Percentiles rank a stretch among this genome's conserved stretches.
Evolutionary conservation across 2,113 vertebrate species (phyloP).

Genomic region (Clarias macrocephalus): DNA sequence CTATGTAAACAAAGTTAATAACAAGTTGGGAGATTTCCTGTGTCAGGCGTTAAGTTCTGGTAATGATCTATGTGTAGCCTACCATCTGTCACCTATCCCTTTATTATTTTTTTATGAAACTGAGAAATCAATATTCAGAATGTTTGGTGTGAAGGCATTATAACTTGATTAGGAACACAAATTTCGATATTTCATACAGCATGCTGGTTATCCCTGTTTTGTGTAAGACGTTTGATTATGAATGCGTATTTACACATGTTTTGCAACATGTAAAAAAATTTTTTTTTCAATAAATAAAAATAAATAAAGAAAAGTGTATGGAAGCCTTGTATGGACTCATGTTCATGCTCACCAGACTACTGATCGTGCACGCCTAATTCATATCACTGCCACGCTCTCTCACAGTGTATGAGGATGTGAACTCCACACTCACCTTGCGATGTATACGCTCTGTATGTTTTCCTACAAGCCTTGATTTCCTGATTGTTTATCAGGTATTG

Average conservation of each 20-base stretch:
- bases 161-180: neutral
- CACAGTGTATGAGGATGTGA: no score
- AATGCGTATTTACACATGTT: neutral
- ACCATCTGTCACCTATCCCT: neutral
- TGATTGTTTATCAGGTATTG: no score
- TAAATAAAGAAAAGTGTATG: no score
- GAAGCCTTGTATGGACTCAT: no score
- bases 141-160: neutral
- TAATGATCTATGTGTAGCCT: neutral
- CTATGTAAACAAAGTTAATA: neutral
- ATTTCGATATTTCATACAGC: neutral
- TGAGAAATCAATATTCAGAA: neutral
- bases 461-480: no score
- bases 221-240: neutral
- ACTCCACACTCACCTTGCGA: no score
- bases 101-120: neutral
- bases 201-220: neutral
- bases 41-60: neutral
- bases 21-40: neutral
- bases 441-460: no score
- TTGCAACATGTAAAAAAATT: no score
- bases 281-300: no score
- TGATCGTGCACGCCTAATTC: no score
- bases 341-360: no score
- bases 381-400: no score